Evolutionary conservation across 2,113 vertebrate genomes (phyloP).

Genomic region (Mesoclemmys tuberculata): DNA sequence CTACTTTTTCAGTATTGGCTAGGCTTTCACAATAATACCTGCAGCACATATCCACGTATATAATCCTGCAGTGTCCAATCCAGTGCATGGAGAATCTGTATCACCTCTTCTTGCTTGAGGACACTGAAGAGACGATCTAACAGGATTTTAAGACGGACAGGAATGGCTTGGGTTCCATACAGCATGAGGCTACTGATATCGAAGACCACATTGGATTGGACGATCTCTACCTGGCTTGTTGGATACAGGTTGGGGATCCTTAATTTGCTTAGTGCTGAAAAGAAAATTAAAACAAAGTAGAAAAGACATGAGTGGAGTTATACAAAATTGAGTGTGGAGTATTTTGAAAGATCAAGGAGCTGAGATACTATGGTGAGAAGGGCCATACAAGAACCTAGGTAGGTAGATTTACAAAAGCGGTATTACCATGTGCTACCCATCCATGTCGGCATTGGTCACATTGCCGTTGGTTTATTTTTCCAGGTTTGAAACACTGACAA

Average conservation of each 20-base stretch:
- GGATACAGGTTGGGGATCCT: conserved; percentile 92
- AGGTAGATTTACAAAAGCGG: not conserved
- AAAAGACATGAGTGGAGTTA: not conserved
- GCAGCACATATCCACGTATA: conserved; percentile 96
- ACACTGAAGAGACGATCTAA: conserved; percentile 98
- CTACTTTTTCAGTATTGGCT: not conserved
- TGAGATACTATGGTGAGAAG: not conserved
- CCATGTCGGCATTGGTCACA: conserved; percentile 97
- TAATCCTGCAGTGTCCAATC: conserved; percentile 99
- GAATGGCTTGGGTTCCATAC: conserved; percentile 96
- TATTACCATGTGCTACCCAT: conserved; percentile 97
- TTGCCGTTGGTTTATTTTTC: conserved; percentile 93
- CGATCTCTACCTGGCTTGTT: conserved; percentile 96
- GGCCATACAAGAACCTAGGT: not conserved
- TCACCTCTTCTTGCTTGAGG: conserved; percentile 95
- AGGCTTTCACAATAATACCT: conserved; percentile 77
- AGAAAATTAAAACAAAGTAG: conserved; percentile 24
- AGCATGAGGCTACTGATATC: conserved; percentile 99
- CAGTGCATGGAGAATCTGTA: conserved; percentile 94
- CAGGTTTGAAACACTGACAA: conserved; percentile 94
- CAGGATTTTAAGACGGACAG: conserved; percentile 96
- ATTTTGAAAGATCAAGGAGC: not conserved
- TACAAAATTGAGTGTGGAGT: not conserved
- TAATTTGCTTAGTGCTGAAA: conserved; percentile 94
- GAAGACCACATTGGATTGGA: conserved; percentile 97